Evolutionary conservation across 2,888 invertebrate genomes (phyloP).

Genomic region (Zeuzera pyrina): DNA sequence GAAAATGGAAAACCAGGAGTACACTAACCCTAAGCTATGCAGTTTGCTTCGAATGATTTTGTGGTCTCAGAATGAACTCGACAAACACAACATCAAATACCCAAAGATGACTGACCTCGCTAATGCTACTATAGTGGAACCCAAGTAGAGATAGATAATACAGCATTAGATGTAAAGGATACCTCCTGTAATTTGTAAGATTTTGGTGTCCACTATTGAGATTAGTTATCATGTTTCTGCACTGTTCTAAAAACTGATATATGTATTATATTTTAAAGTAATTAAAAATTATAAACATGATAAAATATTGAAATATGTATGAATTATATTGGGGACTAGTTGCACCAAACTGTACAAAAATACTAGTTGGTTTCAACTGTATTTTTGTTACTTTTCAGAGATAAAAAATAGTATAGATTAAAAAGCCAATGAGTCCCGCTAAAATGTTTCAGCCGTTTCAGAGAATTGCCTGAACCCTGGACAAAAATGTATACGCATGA

Average conservation of each 20-base stretch:
- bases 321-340: too few relatives aligned
- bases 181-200: too few relatives aligned
- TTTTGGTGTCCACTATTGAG: slow-evolving; percentile 6
- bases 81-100: slow-evolving; percentile 94
- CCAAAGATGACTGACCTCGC: slow-evolving; percentile 96
- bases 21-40: slow-evolving; percentile 92
- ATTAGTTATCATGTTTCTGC: slow-evolving; percentile 14
- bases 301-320: too few relatives aligned
- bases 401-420: too few relatives aligned
- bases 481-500: too few relatives aligned
- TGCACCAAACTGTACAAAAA: too few relatives aligned
- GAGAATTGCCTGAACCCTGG: too few relatives aligned
- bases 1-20: slow-evolving; percentile 92
- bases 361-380: too few relatives aligned
- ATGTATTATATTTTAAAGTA: slow-evolving; percentile 3
- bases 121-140: slow-evolving; percentile 84
- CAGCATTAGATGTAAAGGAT: not conserved
- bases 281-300: too few relatives aligned
- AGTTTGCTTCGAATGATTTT: slow-evolving; percentile 92
- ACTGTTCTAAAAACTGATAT: slow-evolving; percentile 4
- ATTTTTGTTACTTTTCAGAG: too few relatives aligned
- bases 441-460: too few relatives aligned
- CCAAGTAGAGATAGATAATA: slow-evolving; percentile 59
- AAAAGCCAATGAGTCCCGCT: too few relatives aligned
- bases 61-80: slow-evolving; percentile 97